Percentiles rank a stretch among this genome's conserved stretches.
These are phyloP conservation scores for Probaryconus sp. DNA, from an alignment of 1,140 invertebrate species.

Conservation along the genomic window DNA sequence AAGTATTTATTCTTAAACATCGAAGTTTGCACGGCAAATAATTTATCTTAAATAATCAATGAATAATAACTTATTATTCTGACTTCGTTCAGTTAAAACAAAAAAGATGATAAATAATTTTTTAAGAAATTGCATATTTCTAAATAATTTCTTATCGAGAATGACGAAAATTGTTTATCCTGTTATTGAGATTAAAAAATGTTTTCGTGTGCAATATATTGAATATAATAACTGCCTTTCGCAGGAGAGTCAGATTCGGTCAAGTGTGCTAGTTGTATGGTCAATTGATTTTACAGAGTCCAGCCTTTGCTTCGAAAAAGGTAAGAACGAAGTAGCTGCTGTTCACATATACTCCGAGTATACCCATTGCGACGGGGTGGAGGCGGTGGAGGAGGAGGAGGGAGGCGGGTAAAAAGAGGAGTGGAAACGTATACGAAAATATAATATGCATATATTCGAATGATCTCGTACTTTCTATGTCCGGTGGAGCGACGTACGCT, in stretches of 20 bases:
- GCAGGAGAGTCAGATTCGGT: conserved; percentile 36
- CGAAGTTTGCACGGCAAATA: no score
- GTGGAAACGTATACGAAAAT: conserved; percentile 52
- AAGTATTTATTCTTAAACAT: no score
- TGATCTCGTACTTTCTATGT: conserved; percentile 54
- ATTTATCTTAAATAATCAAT: no score
- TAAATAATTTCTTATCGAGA: no score
- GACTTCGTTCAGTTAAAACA: no score
- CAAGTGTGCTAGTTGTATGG: conserved; percentile 55
- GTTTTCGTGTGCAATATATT: conserved; percentile 20
- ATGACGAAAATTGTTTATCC: no score
- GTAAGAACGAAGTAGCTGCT: conserved; percentile 52
- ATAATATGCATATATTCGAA: conserved; percentile 56
- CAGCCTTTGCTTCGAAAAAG: conserved; percentile 39
- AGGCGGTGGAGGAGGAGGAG: no score
- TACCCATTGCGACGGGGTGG: no score
- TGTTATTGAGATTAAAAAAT: neutral
- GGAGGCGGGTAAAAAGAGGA: conserved; percentile 44
- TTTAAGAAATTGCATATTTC: no score
- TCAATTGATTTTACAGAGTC: conserved; percentile 60
- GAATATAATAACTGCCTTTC: conserved; percentile 34
- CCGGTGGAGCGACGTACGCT: conserved; percentile 58
- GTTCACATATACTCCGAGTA: conserved; percentile 48
- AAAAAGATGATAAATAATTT: no score
- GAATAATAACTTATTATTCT: no score